phyloP scores from a whole-genome alignment of 2,888 invertebrate species.

The Zygogramma bicolorata region DNA sequence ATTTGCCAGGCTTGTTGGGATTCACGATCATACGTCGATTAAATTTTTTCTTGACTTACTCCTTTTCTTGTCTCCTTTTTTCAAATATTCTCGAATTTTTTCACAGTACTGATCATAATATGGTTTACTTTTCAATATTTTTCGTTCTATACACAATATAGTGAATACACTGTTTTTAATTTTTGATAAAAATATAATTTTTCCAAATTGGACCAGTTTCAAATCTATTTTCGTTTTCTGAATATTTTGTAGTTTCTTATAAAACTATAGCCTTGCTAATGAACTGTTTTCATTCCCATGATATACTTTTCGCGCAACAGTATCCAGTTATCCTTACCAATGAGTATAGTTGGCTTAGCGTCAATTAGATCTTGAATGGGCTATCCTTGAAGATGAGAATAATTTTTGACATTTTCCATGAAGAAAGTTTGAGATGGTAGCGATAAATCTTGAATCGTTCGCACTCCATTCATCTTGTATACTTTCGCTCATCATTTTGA shows the following conservation, averaged over 20 bases:
- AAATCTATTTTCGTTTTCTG: too few species aligned
- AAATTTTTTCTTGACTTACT: neutral
- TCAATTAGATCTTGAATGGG: constrained; percentile 21
- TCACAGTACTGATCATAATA: neutral
- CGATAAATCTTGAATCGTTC: constrained; percentile 19
- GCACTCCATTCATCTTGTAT: constrained; percentile 15
- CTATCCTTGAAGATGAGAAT: constrained; percentile 19
- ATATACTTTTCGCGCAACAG: constrained; percentile 16
- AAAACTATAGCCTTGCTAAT: constrained; percentile 1
- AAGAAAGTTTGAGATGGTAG: constrained; percentile 18
- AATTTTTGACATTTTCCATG: constrained; percentile 8
- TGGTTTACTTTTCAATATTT: neutral
- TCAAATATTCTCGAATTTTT: neutral
- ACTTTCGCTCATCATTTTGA: constrained; percentile 1
- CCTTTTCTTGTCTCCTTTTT: neutral
- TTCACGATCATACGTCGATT: neutral
- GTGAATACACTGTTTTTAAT: too few species aligned
- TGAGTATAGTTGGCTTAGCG: neutral
- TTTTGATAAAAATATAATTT: too few species aligned
- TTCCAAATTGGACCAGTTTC: too few species aligned
- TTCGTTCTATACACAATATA: neutral
- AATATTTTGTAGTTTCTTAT: too few species aligned
- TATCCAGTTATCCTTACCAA: neutral
- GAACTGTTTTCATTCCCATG: constrained; percentile 13
- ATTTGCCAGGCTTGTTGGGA: neutral